phyloP scores from a whole-genome alignment of 2,797 vertebrate genomes.

The Knipowitschia caucasica region DNA sequence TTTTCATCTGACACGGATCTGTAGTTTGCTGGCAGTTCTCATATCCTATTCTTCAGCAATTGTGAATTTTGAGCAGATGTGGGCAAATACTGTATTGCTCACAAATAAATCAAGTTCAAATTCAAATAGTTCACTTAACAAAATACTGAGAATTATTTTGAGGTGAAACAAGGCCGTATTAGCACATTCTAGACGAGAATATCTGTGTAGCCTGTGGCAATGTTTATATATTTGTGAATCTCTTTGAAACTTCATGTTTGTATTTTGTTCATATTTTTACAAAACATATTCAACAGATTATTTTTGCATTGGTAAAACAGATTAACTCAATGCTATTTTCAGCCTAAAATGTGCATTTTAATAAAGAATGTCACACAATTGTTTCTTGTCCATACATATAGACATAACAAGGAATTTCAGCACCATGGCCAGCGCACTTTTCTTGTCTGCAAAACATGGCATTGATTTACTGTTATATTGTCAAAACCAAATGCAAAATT shows the following conservation, averaged over 20 bases:
- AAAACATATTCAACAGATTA: not conserved
- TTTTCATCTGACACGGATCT: not conserved
- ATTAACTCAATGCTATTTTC: not conserved
- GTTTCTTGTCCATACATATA: not conserved
- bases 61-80: not conserved
- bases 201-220: constrained; percentile 15
- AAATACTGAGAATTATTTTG: constrained; percentile 6
- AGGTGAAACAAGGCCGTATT: not conserved
- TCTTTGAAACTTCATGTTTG: constrained; percentile 5
- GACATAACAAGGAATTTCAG: constrained; percentile 19
- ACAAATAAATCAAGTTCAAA: not conserved
- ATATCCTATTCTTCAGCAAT: not conserved
- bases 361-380: not conserved
- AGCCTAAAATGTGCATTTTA: not conserved
- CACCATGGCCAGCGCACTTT: constrained; percentile 31
- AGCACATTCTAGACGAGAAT: constrained; percentile 9
- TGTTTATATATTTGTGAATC: constrained; percentile 18
- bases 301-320: too few relatives aligned
- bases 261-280: not conserved
- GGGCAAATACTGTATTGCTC: not conserved
- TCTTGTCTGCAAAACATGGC: not conserved
- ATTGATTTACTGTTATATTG: too few relatives aligned
- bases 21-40: not conserved
- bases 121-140: not conserved
- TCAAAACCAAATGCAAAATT: too few relatives aligned